Base-by-base conservation (phyloP, 2,888 invertebrate species). In the Operophtera brumata region DNA sequence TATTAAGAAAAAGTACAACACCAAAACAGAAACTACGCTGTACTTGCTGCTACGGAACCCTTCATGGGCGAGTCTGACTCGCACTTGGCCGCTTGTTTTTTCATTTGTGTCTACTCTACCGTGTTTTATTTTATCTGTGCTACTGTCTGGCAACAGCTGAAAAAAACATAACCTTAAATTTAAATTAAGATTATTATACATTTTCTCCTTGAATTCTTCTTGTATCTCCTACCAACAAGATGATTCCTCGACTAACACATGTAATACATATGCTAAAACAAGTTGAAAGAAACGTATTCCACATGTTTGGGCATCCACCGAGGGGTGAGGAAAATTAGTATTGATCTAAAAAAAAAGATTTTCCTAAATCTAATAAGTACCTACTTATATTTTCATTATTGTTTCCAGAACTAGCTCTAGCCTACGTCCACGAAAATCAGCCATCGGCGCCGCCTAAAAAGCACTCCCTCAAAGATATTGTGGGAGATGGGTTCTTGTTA, bases 401-500 rank as follows among this genome's bases (percentile, higher is more conserved):
- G 20, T 26, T 71, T 75, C 10, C 75, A 90, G 90, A 88, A 66
- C 54, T 89, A 20, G 85, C 86, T 7, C 56, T 88, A 37, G 79
- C 78, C 1, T 82, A 78, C 60, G 66, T 77, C n/a, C 67, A 78
- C 51, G 77, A 82, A 48, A 70, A 67, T 11, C 70, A 67, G 54
- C 20, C 64, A n/a, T 13, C 59, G 6, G 14, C 54, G 30, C 48
- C 67, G 35, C 51, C 67, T 12, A 80, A 74, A 54, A 77, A 78
- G 46, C 91, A 91, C 65, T 91, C 92, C 1, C 62, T 96, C 6
- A 92, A 93, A 68, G 92, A 94, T 62, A 77, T 95, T 11, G 80
- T 95, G 43, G 93, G 93, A 0, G 93, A 96, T 82, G 95, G 95
- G 1, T 91, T 96, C 61, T 78, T 97, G 13, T 94, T 95, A 92